Base-by-base conservation (phyloP, 2,888 invertebrate species). In the Scaptomyza caliginosa region DNA sequence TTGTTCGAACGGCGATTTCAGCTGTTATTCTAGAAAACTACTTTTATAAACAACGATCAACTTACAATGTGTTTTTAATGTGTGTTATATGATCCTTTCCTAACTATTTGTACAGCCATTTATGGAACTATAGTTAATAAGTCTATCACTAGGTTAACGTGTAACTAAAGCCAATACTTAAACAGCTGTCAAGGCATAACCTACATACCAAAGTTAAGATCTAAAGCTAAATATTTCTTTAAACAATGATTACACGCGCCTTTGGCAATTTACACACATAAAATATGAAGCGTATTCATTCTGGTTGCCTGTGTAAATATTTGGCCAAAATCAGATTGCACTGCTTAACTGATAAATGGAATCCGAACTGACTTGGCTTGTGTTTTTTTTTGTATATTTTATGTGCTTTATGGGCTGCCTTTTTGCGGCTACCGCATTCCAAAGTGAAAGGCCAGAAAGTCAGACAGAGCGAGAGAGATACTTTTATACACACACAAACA, bases 391-490 rank as follows among this genome's bases (percentile, higher is more conserved):
- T 32, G n/a, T n/a, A n/a, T n/a, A n/a, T 32, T 62, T 65, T 59
- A 54, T 65, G 76, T 79, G 65, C 63, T 67, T 64, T 56, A 62
- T 67, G 84, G 72, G 73, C 56, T 49, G 49, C 28, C 28, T 49
- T 86, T 78, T 50, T 21, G 83, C 66, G 57, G 86, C 83, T 78
- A 78, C 86, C 86, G 72, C 78, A 78, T 78, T 78, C 78, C 78
- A 43, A 78, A 86, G 86, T 82, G 86, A 78, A 78, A 86, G 86
- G 76, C 67, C 79, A 64, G 59, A 59, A 66, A 76, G 75, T 42
- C 74, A 28, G 58, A 50, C 42, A 55, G 66, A 59, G 45, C 66
- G 54, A 55, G 55, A 64, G 58, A 75, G 51, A 71, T 34, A 75
- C 49, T 17, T 32, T 39, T 24, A 49, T 30, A 45, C 10, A 24